Evolutionary conservation across 1,140 invertebrate species (phyloP), one percentile per base, ranked within the genome.

Genomic region (Papilio machaon): DNA sequence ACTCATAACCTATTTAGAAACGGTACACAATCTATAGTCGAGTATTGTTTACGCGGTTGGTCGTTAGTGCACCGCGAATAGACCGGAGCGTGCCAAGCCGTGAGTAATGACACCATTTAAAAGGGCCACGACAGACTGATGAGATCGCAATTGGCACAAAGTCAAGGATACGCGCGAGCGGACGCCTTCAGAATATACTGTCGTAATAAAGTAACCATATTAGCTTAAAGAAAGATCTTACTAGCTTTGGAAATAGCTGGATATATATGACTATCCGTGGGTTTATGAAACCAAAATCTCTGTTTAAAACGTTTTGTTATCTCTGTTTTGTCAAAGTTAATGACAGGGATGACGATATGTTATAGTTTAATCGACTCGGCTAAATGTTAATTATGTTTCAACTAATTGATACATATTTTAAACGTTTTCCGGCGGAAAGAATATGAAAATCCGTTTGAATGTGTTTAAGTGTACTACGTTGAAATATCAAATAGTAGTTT

Each of bases 71-170:
- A 43, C 38, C 77, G 10, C 52, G 54, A 78, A 78, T 78, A 78
- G 76, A 64, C 58, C 17, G 77, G 58, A 79, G 77, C 77, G 77
- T 79, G 77, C 77, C 77, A 79, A 79, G 77, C 77, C 35, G 43
- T 79, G 77, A 79, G 35, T 60, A 79, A 79, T 64, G 30, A 64
- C 77, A 60, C 19, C 77, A 23, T 79, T 79, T 79, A 64, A 79
- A 64, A 79, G 58, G 77, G 35, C 58, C 77, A 79, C 77, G 54
- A 64, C 54, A 79, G 77, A 75, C 73, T 47, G 73, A 79, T 79
- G 58, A 11, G 13, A 79, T 79, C 54, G 58, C 77, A 46, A 79
- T 79, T 79, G 77, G 77, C 77, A 79, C 77, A 79, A 79, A 79
- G 77, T 79, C 77, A 79, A 79, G 77, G 77, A 79, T 79, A 79